Evolutionary conservation across 2,797 vertebrate species (phyloP).

Genomic region (Jordanella pulchra): DNA sequence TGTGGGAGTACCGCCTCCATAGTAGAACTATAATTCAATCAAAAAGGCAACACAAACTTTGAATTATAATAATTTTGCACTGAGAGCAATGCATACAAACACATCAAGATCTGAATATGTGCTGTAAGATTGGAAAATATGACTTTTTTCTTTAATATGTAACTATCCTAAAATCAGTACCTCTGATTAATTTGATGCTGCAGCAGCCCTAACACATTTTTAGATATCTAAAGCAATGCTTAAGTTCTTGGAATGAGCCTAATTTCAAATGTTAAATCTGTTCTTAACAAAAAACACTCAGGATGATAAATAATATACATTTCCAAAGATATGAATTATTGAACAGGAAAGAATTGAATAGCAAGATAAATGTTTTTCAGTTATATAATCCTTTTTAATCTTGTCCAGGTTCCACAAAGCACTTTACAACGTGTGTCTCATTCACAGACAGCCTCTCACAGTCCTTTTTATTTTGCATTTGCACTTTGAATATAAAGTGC

Average conservation of each 20-base stretch:
- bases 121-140: constrained; percentile 6
- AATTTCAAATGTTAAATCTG: not conserved
- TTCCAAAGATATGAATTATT: not conserved
- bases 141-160: constrained; percentile 4
- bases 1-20: constrained; percentile 2
- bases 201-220: not conserved
- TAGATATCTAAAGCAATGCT: not conserved
- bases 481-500: not conserved
- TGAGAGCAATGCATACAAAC: constrained; percentile 13
- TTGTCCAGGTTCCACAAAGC: not conserved
- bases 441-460: not conserved
- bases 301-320: not conserved
- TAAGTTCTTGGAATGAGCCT: not conserved
- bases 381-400: constrained; percentile 4
- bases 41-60: constrained; percentile 13
- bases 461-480: constrained; percentile 2
- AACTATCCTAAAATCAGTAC: not conserved
- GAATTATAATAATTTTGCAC: constrained; percentile 39
- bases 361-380: not conserved
- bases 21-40: constrained; percentile 52
- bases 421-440: not conserved
- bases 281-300: not conserved
- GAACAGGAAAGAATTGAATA: not conserved
- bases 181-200: constrained; percentile 9
- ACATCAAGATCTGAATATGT: not conserved